Conservation (phyloP, 2,797 vertebrate genomes). For the Sebastes steindachneri region DNA sequence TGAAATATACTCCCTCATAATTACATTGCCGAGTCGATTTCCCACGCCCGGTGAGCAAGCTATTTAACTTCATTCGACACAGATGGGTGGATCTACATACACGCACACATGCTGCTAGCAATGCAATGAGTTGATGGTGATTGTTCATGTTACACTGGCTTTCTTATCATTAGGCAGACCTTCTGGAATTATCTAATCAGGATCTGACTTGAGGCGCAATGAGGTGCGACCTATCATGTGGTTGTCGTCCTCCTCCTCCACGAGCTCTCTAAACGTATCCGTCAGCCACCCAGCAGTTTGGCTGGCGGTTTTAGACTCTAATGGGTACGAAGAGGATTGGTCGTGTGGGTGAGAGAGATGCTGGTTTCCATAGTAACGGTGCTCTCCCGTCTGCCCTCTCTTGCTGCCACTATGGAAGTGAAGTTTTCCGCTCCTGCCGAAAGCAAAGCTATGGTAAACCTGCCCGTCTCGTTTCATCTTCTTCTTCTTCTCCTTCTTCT, state of each 20-base stretch:
- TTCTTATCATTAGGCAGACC: constrained; percentile 57
- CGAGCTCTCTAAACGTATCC: constrained; percentile 70
- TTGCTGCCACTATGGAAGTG: constrained; percentile 99
- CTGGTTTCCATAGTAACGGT: constrained; percentile 94
- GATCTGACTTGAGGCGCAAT: constrained; percentile 62
- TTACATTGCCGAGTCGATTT: constrained; percentile 36
- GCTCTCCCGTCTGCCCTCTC: constrained; percentile 96
- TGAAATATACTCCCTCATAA: constrained; percentile 24
- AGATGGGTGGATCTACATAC: constrained; percentile 53
- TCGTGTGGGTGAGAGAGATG: constrained; percentile 83
- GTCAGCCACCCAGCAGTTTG: constrained; percentile 73
- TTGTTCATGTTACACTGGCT: constrained; percentile 60
- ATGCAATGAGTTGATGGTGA: constrained; percentile 49
- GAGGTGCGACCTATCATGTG: constrained; percentile 65
- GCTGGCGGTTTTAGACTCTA: constrained; percentile 79
- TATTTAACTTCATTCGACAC: constrained; percentile 52
- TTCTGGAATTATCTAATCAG: constrained; percentile 65
- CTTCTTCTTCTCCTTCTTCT: not conserved
- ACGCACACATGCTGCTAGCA: constrained; percentile 4
- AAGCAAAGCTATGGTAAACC: constrained; percentile 99
- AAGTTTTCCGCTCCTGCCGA: constrained; percentile 99
- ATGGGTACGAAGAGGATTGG: constrained; percentile 84
- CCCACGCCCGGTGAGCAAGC: constrained; percentile 17
- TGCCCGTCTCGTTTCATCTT: constrained; percentile 45
- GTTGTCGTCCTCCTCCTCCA: constrained; percentile 61